phyloP scores from a whole-genome alignment of 2,888 invertebrate genomes.

The Aricia artaxerxes region DNA sequence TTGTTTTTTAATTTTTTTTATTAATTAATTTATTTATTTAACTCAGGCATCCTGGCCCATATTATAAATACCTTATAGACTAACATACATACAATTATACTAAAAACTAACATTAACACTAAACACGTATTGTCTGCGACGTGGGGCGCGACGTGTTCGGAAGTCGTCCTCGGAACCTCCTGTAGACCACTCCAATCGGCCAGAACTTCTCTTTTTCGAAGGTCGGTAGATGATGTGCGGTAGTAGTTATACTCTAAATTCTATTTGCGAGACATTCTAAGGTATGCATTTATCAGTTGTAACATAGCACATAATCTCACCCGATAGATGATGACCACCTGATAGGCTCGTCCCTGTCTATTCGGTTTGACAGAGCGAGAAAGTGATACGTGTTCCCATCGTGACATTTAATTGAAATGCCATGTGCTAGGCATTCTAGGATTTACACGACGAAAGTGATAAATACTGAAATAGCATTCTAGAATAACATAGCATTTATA shows the following conservation, averaged over 20 bases:
- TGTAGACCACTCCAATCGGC: too few species aligned
- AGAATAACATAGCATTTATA: constrained; percentile 36
- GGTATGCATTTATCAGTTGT: not conserved
- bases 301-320: not conserved
- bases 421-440: not conserved
- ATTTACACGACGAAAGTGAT: constrained; percentile 23
- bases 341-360: not conserved
- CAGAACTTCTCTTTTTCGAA: too few species aligned
- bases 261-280: not conserved
- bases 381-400: not conserved
- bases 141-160: too few species aligned
- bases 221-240: too few species aligned
- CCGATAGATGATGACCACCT: not conserved
- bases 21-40: too few species aligned
- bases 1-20: too few species aligned
- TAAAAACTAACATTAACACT: too few species aligned
- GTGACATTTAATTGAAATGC: constrained; percentile 24
- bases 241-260: not conserved
- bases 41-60: too few species aligned
- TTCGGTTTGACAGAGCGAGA: constrained; percentile 1
- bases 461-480: constrained; percentile 26
- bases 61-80: too few species aligned
- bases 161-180: too few species aligned
- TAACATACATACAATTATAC: too few species aligned
- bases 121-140: too few species aligned